Evolutionary conservation across 2,113 vertebrate genomes (phyloP).

Genomic region (Sula dactylatra): DNA sequence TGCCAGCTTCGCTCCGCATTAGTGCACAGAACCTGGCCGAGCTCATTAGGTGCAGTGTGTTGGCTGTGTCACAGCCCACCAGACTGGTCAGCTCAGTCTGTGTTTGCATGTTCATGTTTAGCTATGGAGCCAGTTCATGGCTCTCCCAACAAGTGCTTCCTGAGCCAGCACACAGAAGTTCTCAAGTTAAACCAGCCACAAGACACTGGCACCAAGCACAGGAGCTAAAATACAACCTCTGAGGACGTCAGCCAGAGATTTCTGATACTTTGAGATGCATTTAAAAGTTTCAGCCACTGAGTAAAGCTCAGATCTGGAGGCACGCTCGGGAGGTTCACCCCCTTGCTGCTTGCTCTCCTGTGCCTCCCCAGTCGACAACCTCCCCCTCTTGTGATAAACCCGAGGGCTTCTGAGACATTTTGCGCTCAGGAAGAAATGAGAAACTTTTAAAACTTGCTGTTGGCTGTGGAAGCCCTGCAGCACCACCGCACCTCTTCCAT

Average conservation of each 20-base stretch:
- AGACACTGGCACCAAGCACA: background rate
- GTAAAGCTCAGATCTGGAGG: background rate
- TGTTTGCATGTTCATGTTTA: fast-evolving
- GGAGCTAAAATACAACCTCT: background rate
- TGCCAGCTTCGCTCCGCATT: background rate
- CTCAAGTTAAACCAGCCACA: background rate
- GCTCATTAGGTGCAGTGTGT: background rate
- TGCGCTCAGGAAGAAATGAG: background rate
- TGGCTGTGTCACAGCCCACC: background rate
- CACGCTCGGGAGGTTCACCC: background rate
- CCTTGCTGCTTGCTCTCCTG: fast-evolving
- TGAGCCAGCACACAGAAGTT: background rate
- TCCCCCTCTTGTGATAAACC: background rate
- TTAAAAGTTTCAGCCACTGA: background rate
- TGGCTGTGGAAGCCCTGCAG: background rate
- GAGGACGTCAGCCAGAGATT: background rate
- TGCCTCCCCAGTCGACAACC: background rate
- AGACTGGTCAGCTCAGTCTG: background rate
- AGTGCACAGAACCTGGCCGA: background rate
- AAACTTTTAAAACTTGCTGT: background rate
- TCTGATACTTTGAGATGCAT: background rate
- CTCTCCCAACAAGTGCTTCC: background rate
- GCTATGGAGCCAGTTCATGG: fast-evolving
- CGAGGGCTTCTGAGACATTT: background rate
- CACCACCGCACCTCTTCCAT: background rate